Percentiles rank a stretch among this genome's conserved stretches.
phyloP scores from a whole-genome alignment of 1,140 invertebrate genomes.

The Aphidius ervi region DNA sequence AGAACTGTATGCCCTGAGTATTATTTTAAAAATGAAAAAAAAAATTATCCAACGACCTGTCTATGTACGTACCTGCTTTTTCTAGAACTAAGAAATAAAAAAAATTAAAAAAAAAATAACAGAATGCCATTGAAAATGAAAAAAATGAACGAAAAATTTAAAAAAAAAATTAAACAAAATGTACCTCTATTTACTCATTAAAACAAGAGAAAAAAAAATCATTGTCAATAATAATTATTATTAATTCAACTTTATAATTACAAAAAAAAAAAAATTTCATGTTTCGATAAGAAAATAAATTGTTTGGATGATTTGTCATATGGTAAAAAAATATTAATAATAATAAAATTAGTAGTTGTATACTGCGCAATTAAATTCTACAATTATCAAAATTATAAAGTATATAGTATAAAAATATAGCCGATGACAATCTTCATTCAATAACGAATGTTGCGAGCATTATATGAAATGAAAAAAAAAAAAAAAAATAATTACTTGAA shows the following conservation, averaged over 20 bases:
- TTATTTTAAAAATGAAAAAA: slow-evolving; percentile 8
- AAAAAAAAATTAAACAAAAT: slow-evolving; percentile 8
- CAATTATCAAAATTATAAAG: slow-evolving; percentile 10
- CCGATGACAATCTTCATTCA: slow-evolving; percentile 12
- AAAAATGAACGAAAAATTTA: neutral
- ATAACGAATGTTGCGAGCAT: slow-evolving; percentile 3
- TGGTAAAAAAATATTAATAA: slow-evolving; percentile 3
- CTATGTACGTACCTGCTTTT: slow-evolving; percentile 23
- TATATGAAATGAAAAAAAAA: neutral
- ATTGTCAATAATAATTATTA: no score
- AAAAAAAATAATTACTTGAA: no score
- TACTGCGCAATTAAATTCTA: slow-evolving; percentile 5
- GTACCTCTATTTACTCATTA: no score
- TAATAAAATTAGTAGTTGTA: slow-evolving; percentile 3
- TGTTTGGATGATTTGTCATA: no score
- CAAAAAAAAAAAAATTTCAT: no score
- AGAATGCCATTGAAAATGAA: no score
- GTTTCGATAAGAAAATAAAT: neutral
- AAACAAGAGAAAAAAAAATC: no score
- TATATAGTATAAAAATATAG: slow-evolving; percentile 1
- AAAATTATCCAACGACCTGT: slow-evolving; percentile 16
- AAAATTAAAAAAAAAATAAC: neutral
- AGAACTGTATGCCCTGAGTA: neutral
- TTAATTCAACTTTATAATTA: no score
- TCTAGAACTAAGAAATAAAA: slow-evolving; percentile 18